Base-by-base conservation (phyloP, 2,113 vertebrate genomes). In the Nothobranchius furzeri region DNA sequence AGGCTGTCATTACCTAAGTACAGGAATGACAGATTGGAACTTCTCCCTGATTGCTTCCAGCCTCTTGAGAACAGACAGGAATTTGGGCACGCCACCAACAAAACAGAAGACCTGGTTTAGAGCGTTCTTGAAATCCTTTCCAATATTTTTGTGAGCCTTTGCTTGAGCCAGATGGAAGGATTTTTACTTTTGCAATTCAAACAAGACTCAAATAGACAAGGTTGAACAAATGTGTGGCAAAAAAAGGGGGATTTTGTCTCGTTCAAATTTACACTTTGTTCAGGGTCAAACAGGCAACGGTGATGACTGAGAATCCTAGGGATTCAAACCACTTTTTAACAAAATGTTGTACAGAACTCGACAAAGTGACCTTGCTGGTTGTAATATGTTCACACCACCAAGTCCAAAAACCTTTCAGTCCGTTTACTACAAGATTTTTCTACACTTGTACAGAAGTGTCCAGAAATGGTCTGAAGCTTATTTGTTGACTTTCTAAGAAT, bases 41-140 rank as follows among this genome's bases (percentile, higher is more conserved):
- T 73, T 87, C 69, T 70, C 81, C 70, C 57, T 82, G 85, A 91
- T 88, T 84, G 81, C 80, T 86, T 87, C 75, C 87, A 90, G 88
- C 83, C 75, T 78, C 78, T 64, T 70, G 85, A 85, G 81, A 90
- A 82, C 85, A 84, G 83, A 78, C 88, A 87, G 84, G 89, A 91
- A 90, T 89, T 60, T 85, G 80, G 88, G 88, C 88, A 67, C 60
- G 2, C 36, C 73, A 86, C 83, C 84, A 88, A 75, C 66, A 71
- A 70, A 78, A 69, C 62, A 61, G 59, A 50, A 83, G 76, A 87
- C 75, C 79, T 83, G 82, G 20, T 70, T 78, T 67, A 60, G 74
- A 86, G 63, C 60, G 61, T 53, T 71, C 82, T 73, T 69, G 45
- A 88, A 82, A 85, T 67, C 82, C 54, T 51, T 49, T 83, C 70